A percentile compares a stretch with the other conserved stretches of the same genome.
phyloP scores from a whole-genome alignment of 2,113 vertebrate genomes.

The Phyllostomus hastatus region DNA sequence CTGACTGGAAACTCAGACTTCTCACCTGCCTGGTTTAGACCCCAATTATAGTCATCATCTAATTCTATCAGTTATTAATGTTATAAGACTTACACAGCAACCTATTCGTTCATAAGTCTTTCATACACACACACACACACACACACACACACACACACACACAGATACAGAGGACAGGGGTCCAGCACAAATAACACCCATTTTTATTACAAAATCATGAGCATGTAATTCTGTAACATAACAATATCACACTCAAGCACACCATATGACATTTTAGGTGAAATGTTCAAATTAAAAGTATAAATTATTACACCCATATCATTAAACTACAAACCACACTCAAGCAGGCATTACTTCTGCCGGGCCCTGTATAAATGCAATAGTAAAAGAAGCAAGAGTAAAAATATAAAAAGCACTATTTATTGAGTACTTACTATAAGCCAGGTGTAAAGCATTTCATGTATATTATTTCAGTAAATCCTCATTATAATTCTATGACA shows the following conservation, averaged over 20 bases:
- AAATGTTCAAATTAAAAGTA: too few species aligned
- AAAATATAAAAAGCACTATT: not conserved
- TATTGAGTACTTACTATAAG: not conserved
- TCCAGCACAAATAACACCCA: too few species aligned
- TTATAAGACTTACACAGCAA: not conserved
- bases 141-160: too few species aligned
- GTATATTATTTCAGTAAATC: not conserved
- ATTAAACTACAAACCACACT: too few species aligned
- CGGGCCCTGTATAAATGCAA: not conserved
- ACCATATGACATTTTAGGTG: too few species aligned
- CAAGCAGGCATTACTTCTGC: too few species aligned
- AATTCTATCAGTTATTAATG: not conserved
- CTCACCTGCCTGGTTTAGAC: not conserved
- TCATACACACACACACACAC: too few species aligned
- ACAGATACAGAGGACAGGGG: too few species aligned
- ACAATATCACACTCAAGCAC: too few species aligned
- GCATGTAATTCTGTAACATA: too few species aligned
- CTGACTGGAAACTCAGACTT: not conserved
- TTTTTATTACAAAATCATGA: too few species aligned
- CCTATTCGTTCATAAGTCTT: not conserved
- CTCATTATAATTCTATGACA: not conserved
- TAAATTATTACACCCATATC: too few species aligned
- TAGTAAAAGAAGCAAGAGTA: not conserved
- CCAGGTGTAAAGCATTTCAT: not conserved
- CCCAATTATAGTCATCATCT: not conserved